Base-by-base conservation (phyloP, 2,797 vertebrate species). In the Picus viridis region DNA sequence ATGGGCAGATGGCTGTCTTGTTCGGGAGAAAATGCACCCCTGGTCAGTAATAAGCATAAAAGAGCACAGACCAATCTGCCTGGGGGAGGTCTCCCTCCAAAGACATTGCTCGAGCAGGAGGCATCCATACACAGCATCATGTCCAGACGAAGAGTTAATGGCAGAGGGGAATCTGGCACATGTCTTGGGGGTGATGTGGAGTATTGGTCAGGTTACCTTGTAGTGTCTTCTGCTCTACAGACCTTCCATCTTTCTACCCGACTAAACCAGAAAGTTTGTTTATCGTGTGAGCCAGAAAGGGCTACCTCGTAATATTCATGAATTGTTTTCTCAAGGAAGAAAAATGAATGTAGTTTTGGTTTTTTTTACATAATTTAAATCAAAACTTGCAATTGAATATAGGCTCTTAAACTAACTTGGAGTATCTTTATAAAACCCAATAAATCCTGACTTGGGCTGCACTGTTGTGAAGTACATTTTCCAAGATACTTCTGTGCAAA, bases 11-110 rank as follows among this genome's bases (percentile, higher is more conserved):
- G 76, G 45, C 67, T 59, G 20, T 10, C 7, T 6, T 2, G 17
- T 30, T 39, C 0, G 10, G 59, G 64, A 6, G 62, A 13, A 62
- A 53, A 9, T 0, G 20, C 24, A 58, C 9, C 53, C 53, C 32
- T 0, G 0, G 6, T 29, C 54, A n/a, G n/a, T 1, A 2, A 43
- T 69, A 51, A 61, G 56, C 2, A 0, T 12, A 2, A 24, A 68
- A 41, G 36, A 75, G 39, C 34, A 12, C 34, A 19, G 4, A 34
- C 39, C 2, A 1, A 4, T 30, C 19, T 64, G 17, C 59, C 1
- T n/a, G 17, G 39, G 32, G 63, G 19, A 53, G 36, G 6, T 10
- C 7, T 62, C 67, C 41, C 32, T 54, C 39, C 67, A 53, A 9
- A n/a, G 59, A 59, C 14, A 5, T 22, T 1, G 1, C 69, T 30